Percentiles rank a stretch among this genome's conserved stretches.
These are phyloP conservation scores for Ips typographus DNA, from an alignment of 1,140 invertebrate genomes.

Conservation along the genomic window DNA sequence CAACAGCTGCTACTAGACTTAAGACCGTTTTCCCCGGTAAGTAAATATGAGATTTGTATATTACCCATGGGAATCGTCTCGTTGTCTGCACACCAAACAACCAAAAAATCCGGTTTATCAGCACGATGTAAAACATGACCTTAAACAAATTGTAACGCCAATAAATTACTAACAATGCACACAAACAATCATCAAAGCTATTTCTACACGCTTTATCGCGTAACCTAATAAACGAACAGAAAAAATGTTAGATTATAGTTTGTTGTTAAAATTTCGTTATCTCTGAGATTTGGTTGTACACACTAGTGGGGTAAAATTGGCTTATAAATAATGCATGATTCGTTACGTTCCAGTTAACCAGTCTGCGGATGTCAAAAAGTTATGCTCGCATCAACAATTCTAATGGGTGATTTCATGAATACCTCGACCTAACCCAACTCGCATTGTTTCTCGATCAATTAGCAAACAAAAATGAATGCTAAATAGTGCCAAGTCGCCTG, in stretches of 20 bases:
- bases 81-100: neutral
- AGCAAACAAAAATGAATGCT: slow-evolving; percentile 10
- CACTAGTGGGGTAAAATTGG: neutral
- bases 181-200: slow-evolving; percentile 16
- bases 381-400: slow-evolving; percentile 13
- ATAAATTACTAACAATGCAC: slow-evolving; percentile 25
- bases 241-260: neutral
- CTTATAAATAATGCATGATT: slow-evolving; percentile 19
- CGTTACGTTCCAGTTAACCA: neutral
- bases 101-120: slow-evolving; percentile 11
- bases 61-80: no score
- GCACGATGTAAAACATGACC: slow-evolving; percentile 8
- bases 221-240: slow-evolving; percentile 2
- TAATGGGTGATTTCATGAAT: slow-evolving; percentile 17
- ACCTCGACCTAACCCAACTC: slow-evolving; percentile 17
- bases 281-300: no score
- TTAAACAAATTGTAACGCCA: slow-evolving; percentile 7
- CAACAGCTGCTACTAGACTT: no score
- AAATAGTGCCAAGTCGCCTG: no score
- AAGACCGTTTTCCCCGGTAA: no score
- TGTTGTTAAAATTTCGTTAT: no score
- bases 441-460: slow-evolving; percentile 4
- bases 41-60: no score
- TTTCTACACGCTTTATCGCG: slow-evolving; percentile 19
- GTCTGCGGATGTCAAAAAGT: neutral